Base-by-base conservation (phyloP, 2,797 vertebrate species). In the Gallirallus australis region DNA sequence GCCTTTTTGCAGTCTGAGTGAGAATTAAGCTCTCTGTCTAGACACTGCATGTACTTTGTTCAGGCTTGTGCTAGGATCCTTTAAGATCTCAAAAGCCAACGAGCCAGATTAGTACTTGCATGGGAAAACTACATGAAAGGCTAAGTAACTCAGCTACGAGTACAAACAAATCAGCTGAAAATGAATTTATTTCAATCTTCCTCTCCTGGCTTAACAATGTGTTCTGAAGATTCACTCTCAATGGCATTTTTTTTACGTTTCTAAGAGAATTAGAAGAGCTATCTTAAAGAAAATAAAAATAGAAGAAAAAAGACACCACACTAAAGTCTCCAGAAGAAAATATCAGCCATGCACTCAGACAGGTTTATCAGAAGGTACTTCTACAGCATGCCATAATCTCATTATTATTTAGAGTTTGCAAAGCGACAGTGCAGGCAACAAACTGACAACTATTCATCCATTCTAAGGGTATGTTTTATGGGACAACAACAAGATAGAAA, bases 361-460 rank as follows among this genome's bases (percentile, higher is more conserved):
- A 93, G 50, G 35, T 95, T 94, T 95, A 92, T 95, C 88, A 94
- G 63, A 52, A 42, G 35, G 42, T 85, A 71, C 56, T 85, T 91
- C 76, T 77, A 76, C 47, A 76, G 60, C 60, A 31, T 61, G 73
- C 50, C 28, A 79, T 86, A 86, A 91, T 93, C 77, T 96, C 39
- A 86, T 64, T 88, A 69, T 94, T 95, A 96, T 93, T 97, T 91
- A 95, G 91, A 90, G 77, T 88, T 91, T 86, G 37, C 23, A 39
- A 66, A 94, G 86, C 84, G 77, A 92, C 84, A 81, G 64, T 35
- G 39, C 54, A 95, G 47, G 53, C 53, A 95, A 90, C 0, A 0
- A 93, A 80, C 42, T 86, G 83, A 94, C 78, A 94, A 92, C 50
- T 84, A 28, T 50, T 96, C 83, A 92, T 88, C 53, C 48, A 81